Evolutionary conservation across 35 echinoderm and acorn worm species (phyloP).

Genomic region (Hemicentrotus pulcherrimus): DNA sequence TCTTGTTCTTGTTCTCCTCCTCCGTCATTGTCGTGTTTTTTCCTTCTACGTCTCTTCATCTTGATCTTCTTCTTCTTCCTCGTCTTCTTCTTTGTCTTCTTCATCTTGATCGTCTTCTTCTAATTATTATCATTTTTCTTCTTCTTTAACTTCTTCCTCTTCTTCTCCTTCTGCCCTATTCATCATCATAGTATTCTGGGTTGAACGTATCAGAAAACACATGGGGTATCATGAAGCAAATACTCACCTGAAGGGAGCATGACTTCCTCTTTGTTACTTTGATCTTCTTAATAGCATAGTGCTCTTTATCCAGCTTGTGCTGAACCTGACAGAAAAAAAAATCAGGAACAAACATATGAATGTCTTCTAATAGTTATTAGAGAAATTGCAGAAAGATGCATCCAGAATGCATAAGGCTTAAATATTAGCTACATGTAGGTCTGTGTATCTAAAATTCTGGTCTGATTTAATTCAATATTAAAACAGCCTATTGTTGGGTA

Average conservation of each 20-base stretch:
- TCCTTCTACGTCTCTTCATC: no score
- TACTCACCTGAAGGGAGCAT: neutral
- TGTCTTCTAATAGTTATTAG: no score
- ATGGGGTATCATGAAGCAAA: no score
- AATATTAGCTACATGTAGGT: no score
- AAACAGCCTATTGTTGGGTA: no score
- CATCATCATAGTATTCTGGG: neutral
- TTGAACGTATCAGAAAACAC: neutral
- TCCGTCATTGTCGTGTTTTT: neutral
- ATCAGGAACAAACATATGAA: neutral
- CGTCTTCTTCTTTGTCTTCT: no score
- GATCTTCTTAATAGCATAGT: slow-evolving; percentile 64
- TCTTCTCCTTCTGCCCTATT: neutral
- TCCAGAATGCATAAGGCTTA: no score
- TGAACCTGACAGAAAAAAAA: slow-evolving; percentile 44
- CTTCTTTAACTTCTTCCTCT: neutral
- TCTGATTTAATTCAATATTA: no score
- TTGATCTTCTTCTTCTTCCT: no score
- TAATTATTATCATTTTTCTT: no score
- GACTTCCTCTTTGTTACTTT: slow-evolving; percentile 48
- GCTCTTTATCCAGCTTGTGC: slow-evolving; percentile 50
- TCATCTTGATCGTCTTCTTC: neutral
- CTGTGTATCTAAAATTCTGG: no score
- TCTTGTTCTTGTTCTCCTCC: neutral
- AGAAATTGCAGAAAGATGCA: no score